Percentiles rank a stretch among this genome's conserved stretches.
Conservation (phyloP, 53 echinoderm and acorn worm species). For the Apostichopus leukothele region DNA sequence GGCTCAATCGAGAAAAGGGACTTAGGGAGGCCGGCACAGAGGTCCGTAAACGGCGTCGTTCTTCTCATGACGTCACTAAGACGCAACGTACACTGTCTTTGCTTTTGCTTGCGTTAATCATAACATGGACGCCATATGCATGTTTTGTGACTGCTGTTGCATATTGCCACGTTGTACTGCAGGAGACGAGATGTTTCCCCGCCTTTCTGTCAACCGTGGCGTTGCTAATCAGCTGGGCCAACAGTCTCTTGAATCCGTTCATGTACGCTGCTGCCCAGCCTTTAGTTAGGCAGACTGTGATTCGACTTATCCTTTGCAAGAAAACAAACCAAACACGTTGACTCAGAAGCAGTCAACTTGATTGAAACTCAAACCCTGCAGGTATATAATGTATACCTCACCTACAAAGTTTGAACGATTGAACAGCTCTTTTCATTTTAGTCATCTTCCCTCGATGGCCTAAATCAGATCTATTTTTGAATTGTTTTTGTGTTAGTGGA, state of each 20-base stretch:
- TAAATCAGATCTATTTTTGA: too few species aligned
- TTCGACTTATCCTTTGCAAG: neutral
- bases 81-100: neutral
- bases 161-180: neutral
- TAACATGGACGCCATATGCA: conserved; percentile 10
- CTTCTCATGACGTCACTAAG: neutral
- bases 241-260: conserved; percentile 15
- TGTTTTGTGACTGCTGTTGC: neutral
- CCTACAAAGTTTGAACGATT: too few species aligned
- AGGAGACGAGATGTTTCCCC: neutral
- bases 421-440: too few species aligned
- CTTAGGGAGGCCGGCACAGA: too few species aligned
- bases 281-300: neutral
- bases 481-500: too few species aligned
- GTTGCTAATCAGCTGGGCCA: neutral
- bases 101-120: neutral
- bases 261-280: neutral
- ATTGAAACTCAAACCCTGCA: too few species aligned
- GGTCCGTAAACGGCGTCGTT: neutral
- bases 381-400: too few species aligned
- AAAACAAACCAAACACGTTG: neutral
- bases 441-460: too few species aligned
- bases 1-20: too few species aligned
- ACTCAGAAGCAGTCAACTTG: too few species aligned
- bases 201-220: neutral